These are phyloP conservation scores for Amia ocellicauda DNA, from an alignment of 2,113 vertebrate genomes.

Conservation along the genomic window DNA sequence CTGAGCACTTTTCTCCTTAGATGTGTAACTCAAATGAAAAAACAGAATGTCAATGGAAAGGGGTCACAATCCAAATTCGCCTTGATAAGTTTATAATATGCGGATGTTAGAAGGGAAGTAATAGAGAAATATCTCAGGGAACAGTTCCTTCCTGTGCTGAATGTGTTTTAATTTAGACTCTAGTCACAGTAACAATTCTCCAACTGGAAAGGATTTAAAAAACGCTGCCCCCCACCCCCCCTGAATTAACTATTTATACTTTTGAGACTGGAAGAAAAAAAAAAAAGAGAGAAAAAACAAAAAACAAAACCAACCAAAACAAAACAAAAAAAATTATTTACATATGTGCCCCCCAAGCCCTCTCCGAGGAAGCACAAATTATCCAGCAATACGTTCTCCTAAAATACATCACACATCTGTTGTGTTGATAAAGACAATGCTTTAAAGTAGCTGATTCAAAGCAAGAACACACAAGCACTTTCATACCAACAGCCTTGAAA, in stretches of 20 bases:
- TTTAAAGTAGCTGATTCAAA: constrained; percentile 10
- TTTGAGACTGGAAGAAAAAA: constrained; percentile 17
- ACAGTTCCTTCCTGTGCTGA: constrained; percentile 30
- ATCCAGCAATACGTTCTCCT: constrained; percentile 20
- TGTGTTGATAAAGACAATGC: constrained; percentile 15
- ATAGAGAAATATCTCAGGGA: constrained; percentile 27
- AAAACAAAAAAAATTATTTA: constrained; percentile 11
- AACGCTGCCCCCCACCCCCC: constrained; percentile 13
- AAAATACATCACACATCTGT: constrained; percentile 26
- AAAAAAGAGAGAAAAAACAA: constrained; percentile 13
- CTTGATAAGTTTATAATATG: constrained; percentile 39
- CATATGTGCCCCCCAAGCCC: constrained; percentile 17
- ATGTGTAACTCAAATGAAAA: constrained; percentile 15
- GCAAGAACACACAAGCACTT: background rate
- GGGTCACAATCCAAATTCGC: constrained; percentile 2
- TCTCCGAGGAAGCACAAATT: constrained; percentile 16
- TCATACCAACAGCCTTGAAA: background rate
- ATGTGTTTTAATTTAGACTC: constrained; percentile 33
- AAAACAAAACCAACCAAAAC: constrained; percentile 20
- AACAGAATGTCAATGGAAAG: background rate
- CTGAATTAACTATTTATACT: constrained; percentile 43
- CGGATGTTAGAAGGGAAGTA: constrained; percentile 55
- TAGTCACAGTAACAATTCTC: constrained; percentile 15
- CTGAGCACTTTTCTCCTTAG: constrained; percentile 5
- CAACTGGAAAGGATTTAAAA: constrained; percentile 23